Conservation (phyloP, 1,140 invertebrate genomes). For the Drosophila tsacasi region DNA sequence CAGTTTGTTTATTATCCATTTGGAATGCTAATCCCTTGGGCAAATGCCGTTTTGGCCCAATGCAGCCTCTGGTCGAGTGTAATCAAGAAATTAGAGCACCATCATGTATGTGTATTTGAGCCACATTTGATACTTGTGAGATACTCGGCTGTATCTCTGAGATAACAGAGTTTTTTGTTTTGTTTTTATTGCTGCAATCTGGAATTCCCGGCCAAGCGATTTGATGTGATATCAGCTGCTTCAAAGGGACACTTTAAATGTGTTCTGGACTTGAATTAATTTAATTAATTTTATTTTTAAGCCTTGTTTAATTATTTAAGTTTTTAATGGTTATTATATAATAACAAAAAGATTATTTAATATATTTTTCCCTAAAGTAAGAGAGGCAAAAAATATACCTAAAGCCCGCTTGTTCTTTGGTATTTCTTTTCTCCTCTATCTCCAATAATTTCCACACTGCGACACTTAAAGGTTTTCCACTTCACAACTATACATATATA, state of each 20-base stretch:
- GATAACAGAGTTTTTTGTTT: constrained; percentile 38
- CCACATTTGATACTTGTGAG: constrained; percentile 25
- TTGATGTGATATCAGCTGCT: constrained; percentile 70
- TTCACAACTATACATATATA: not conserved
- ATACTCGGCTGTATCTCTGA: constrained; percentile 28
- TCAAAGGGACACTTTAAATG: not conserved
- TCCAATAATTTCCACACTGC: constrained; percentile 7
- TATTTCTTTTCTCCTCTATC: constrained; percentile 7
- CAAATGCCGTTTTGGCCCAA: constrained; percentile 49
- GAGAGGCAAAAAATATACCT: not conserved
- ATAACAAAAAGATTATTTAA: not conserved
- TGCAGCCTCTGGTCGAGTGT: constrained; percentile 55
- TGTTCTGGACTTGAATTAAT: not conserved
- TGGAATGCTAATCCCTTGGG: constrained; percentile 67
- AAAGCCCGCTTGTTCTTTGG: not conserved
- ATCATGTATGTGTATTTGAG: not conserved
- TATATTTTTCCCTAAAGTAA: not conserved
- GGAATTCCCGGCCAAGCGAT: constrained; percentile 53
- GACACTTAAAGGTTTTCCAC: constrained; percentile 51
- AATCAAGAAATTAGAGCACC: constrained; percentile 78
- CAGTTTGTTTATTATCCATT: constrained; percentile 59
- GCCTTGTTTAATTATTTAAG: not conserved
- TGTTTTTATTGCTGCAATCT: constrained; percentile 15
- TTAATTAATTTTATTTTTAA: too few relatives aligned
- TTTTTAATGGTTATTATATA: not conserved